Base-by-base conservation (phyloP, 2,888 invertebrate genomes). In the Plebejus melissa region DNA sequence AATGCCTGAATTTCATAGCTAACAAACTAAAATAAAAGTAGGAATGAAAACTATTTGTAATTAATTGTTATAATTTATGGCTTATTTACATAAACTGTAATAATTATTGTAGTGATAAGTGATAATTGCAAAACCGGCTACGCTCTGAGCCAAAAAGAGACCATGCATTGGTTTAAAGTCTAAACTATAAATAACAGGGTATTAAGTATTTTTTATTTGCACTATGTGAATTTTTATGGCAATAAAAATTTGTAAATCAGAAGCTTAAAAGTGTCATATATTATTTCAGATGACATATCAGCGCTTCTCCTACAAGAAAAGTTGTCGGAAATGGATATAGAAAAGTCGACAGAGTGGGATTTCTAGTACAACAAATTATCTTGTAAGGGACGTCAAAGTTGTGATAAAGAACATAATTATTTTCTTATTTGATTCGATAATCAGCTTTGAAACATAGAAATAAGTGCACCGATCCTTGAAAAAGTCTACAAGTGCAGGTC, bases 301-400 rank as follows among this genome's bases (percentile, higher is more conserved):
- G 94, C 94, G n/a, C 86, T 95, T 4, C 89, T 95, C 54, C 88
- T 94, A 71, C 92, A 95, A 82, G 95, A 95, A 81, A 94, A 94
- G 83, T 84, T 96, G 79, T 90, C 94, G 0, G 94, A 95, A 78
- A 90, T 96, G 90, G 95, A 95, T 41, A 90, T 96, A 76, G 94
- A 94, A 80, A 94, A 91, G 80, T 83, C 94, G 1, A 95, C 94
- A 32, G 95, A 95, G 80, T 96, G 96, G 96, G 95, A 96, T 86
- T 96, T 96, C 87, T 94, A 91, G 86, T 77, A 71, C 74, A 58
- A 46, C 58, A 74, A 38, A 72, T 38, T 28, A 50, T 28, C 28
- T 46, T 71, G 32, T 3, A 54, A 32, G 72, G 54, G 46, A 54
- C 72, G 72, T 72, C 72, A 72, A 72, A 70, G 70, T 41, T 70